These are phyloP conservation scores for Sander lucioperca DNA, from an alignment of 2,113 vertebrate genomes.

Conservation along the genomic window DNA sequence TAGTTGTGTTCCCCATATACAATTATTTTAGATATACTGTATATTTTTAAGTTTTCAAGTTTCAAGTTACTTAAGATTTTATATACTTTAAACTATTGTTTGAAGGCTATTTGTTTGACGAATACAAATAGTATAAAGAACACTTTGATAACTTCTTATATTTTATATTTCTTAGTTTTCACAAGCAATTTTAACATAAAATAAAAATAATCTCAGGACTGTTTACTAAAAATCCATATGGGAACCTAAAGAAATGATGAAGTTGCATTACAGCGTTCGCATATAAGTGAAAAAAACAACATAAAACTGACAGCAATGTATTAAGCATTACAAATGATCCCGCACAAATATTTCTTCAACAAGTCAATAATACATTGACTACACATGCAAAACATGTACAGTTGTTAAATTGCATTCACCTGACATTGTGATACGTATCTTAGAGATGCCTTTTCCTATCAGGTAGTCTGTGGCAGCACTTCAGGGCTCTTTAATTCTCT, in stretches of 20 bases:
- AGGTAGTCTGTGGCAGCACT: neutral
- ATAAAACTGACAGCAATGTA: too few relatives aligned
- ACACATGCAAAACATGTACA: neutral
- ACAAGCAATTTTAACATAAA: neutral
- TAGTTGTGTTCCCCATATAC: neutral
- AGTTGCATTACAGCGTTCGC: neutral
- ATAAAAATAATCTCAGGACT: neutral
- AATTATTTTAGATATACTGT: neutral
- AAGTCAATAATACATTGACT: neutral
- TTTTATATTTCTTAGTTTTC: neutral
- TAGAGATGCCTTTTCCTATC: slow-evolving; percentile 4
- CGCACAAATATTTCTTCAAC: too few relatives aligned
- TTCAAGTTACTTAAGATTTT: neutral
- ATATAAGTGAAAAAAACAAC: neutral
- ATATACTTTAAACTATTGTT: neutral
- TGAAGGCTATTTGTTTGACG: neutral
- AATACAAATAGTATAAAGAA: neutral
- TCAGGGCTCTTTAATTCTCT: neutral
- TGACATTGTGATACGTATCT: slow-evolving; percentile 38
- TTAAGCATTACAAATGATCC: too few relatives aligned
- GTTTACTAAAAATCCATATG: neutral
- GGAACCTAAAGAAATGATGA: neutral
- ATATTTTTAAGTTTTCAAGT: neutral
- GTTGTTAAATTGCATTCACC: slow-evolving; percentile 48
- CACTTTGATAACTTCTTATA: neutral